Evolutionary conservation across 2,797 vertebrate species (phyloP), one percentile per base, ranked within the genome.

Genomic region (Neosalanx taihuensis): DNA sequence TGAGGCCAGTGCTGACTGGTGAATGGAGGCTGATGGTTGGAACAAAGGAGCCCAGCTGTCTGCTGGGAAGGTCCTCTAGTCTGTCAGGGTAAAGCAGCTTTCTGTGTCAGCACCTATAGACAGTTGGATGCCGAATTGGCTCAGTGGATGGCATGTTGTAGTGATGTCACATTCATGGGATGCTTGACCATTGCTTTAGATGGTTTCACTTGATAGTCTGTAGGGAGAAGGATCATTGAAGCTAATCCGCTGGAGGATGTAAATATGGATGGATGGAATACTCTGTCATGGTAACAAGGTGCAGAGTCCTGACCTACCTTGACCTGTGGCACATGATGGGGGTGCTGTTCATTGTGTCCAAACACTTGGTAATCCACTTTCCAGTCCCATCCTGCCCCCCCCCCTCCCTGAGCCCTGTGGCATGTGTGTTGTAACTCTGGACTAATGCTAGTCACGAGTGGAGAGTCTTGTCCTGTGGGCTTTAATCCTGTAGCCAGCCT

Each of bases 31-130:
- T 66, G 51, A 69, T 37, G 13, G 37, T 0, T 41, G 10, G 29
- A 57, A 64, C 57, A 37, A 69, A 69, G 51, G 6, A 41, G 18
- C 62, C 72, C 79, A 78, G 78, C 72, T 81, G 77, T 49, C 62
- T 56, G 23, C 7, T 9, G 1, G 30, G 10, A 6, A 18, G 31
- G 53, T 67, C 46, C 72, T 75, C 78, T 56, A 66, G 0, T 60
- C 41, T 13, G 41, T 46, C 41, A 12, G 10, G 3, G 13, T 13
- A 12, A 3, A 46, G 41, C 41, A 46, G 41, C 7, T 46, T 46
- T 46, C 41, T 46, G 10, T 46, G 41, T 12, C 41, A 46, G 41
- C 41, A 46, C 41, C 41, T 46, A 46, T 46, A 46, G 41, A 46
- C 41, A 12, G 10, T 46, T 12, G 41, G 10, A 13, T 3, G 13